These are phyloP conservation scores for Mactra quadrangularis DNA, from an alignment of 1,140 invertebrate species.

Conservation along the genomic window DNA sequence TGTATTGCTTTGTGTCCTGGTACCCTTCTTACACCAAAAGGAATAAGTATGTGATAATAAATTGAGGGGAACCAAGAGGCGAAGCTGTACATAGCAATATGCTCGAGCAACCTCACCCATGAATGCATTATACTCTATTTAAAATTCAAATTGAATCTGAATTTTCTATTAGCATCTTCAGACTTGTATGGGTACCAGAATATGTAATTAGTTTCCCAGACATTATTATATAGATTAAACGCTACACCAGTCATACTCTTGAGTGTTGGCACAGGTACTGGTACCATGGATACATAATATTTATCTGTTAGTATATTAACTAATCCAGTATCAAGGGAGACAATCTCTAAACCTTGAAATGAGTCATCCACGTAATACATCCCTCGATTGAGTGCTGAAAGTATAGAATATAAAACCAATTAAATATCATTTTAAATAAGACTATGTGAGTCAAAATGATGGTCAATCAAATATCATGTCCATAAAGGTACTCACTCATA, in stretches of 20 bases:
- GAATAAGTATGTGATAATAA: too few species aligned
- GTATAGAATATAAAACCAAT: neutral
- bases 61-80: too few species aligned
- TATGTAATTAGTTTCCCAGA: constrained; percentile 79
- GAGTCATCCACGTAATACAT: constrained; percentile 63
- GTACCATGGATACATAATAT: constrained; percentile 54
- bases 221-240: constrained; percentile 78
- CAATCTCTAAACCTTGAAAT: constrained; percentile 60
- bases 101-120: too few species aligned
- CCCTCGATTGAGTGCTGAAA: constrained; percentile 70
- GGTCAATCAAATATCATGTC: too few species aligned
- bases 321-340: constrained; percentile 64
- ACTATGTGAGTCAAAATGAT: too few species aligned
- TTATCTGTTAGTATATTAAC: constrained; percentile 65
- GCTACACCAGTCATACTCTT: constrained; percentile 68
- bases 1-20: too few species aligned
- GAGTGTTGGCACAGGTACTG: constrained; percentile 62
- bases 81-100: too few species aligned
- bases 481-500: too few species aligned
- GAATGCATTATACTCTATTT: too few species aligned
- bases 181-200: constrained; percentile 78
- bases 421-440: too few species aligned
- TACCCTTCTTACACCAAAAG: too few species aligned
- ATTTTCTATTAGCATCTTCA: constrained; percentile 60
- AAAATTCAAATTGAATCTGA: constrained; percentile 64